These are phyloP conservation scores for Muschampia plurimacula DNA, from an alignment of 2,888 invertebrate species.

Conservation along the genomic window DNA sequence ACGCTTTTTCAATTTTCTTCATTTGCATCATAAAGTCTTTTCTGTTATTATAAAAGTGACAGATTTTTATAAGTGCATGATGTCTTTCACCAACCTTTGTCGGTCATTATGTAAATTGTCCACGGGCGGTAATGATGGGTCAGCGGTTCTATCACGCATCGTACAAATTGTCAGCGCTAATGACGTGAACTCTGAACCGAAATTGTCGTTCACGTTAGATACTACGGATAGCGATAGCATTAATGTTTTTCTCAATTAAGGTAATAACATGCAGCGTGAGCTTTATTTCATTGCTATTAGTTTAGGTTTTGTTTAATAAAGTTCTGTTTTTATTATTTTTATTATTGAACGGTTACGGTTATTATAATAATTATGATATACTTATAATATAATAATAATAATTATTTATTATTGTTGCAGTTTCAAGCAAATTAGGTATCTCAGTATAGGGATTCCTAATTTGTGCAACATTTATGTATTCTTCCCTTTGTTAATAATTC, in stretches of 20 bases:
- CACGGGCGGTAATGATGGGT: conserved; percentile 58
- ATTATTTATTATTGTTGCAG: too few species aligned
- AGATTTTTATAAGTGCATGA: conserved; percentile 2
- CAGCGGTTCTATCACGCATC: conserved; percentile 59
- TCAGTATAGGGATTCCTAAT: too few species aligned
- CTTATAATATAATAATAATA: too few species aligned
- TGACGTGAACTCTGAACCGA: conserved; percentile 59
- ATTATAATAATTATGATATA: too few species aligned
- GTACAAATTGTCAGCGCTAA: conserved; percentile 58
- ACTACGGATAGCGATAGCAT: conserved; percentile 15
- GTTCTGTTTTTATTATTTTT: too few species aligned
- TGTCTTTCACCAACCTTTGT: conserved; percentile 59
- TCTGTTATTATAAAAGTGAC: background rate
- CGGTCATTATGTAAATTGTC: conserved; percentile 68
- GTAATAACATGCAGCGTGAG: background rate
- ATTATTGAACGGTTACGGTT: too few species aligned
- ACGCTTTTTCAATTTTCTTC: too few species aligned
- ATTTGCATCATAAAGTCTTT: too few species aligned
- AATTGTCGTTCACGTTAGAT: conserved; percentile 27
- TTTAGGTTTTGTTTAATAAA: background rate
- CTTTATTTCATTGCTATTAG: conserved; percentile 3
- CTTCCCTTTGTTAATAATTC: too few species aligned
- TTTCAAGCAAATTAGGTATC: too few species aligned
- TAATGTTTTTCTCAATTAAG: conserved; percentile 11
- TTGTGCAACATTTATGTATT: too few species aligned